Base-by-base conservation (phyloP, 1,140 invertebrate genomes). In the Metaphire vulgaris region DNA sequence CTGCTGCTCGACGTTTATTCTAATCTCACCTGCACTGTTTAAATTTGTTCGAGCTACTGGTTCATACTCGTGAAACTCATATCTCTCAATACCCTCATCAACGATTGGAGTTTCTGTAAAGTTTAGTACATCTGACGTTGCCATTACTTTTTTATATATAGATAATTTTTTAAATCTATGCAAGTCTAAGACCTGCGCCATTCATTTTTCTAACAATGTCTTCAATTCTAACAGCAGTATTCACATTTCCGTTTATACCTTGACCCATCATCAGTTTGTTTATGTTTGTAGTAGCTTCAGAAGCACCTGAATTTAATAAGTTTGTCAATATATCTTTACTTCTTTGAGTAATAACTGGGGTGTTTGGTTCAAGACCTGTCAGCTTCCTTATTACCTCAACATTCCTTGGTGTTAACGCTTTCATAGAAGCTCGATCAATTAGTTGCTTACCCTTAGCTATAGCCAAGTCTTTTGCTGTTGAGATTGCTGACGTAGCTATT, bases 41-140 rank as follows among this genome's bases (percentile, higher is more conserved):
- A 33, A 31, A 72, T 72, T 72, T 12, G 32, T 15, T n/a, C 70
- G 12, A 15, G 32, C 33, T n/a, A 31, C 32, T 26, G 70, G 70
- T 31, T 72, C 70, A 31, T 72, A 72, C 26, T 72, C 70, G 32
- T 34, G 70, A 31, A 14, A 32, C 33, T 33, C 32, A 26, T 72
- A 72, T 72, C 33, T 6, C 26, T 72, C 26, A 31, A 72, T 72
- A 15, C 70, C 32, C 6, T 72, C 70, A 72, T 72, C 70, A 12
- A 15, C 33, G 12, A 34, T 15, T 14, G 32, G 32, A 28, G 14
- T 31, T 72, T 72, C 26, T 15, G 32, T 72, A 72, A 56, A 56
- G 6, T 21, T 56, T 56, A 56, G 41, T 56, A 56, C 21, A 56
- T 56, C 41, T 21, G 41, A 56, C 41, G 6, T n/a, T n/a, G n/a